These are phyloP conservation scores for Ptilonorhynchus violaceus DNA, from an alignment of 2,113 vertebrate genomes.

Conservation along the genomic window DNA sequence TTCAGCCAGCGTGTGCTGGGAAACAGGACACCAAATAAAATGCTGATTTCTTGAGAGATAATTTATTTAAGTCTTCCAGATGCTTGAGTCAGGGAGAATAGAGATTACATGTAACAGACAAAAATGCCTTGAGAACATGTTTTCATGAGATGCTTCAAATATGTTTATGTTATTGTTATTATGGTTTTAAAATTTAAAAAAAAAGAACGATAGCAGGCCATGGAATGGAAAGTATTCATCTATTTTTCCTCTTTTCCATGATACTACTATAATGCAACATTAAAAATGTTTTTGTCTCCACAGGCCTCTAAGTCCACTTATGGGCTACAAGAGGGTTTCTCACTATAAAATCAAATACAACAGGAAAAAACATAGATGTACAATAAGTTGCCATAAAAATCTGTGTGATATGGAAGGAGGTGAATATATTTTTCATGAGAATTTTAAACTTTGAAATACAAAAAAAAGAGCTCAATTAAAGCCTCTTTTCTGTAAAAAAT, in stretches of 20 bases:
- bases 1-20: neutral
- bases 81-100: neutral
- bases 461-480: neutral
- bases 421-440: slow-evolving; percentile 3
- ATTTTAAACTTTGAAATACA: slow-evolving; percentile 41
- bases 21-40: neutral
- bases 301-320: neutral
- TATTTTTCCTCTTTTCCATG: neutral
- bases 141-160: neutral
- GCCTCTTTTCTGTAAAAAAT: neutral
- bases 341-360: slow-evolving; percentile 18
- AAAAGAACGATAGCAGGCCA: neutral
- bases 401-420: slow-evolving; percentile 51
- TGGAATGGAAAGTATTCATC: neutral
- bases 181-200: neutral
- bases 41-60: neutral
- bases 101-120: neutral
- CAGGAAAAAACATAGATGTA: neutral
- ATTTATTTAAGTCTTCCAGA: neutral
- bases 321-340: slow-evolving; percentile 32
- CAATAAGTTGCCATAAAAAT: neutral
- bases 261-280: neutral
- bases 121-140: neutral
- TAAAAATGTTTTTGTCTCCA: neutral
- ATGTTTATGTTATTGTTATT: neutral